phyloP scores from a whole-genome alignment of 1,140 invertebrate genomes.

The Tetragnatha versicolor region DNA sequence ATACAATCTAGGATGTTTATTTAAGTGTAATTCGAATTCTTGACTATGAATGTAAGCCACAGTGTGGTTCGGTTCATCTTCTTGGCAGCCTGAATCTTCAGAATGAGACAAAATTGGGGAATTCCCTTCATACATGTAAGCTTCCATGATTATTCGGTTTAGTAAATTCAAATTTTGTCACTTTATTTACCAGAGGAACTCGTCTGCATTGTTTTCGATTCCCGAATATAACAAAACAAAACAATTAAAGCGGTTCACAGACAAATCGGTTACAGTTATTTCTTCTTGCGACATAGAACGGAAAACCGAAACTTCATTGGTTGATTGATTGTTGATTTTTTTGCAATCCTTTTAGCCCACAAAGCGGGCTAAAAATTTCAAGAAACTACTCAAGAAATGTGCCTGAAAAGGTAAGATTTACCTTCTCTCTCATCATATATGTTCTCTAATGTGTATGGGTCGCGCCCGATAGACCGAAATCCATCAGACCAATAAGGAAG shows the following conservation, averaged over 20 bases:
- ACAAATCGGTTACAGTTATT: neutral
- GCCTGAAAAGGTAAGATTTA: too few species aligned
- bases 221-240: neutral
- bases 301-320: too few species aligned
- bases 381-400: too few species aligned
- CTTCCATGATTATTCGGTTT: slow-evolving; percentile 20
- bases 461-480: too few species aligned
- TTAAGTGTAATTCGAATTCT: slow-evolving; percentile 46
- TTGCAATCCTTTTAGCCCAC: too few species aligned
- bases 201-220: slow-evolving; percentile 38
- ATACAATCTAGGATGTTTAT: slow-evolving; percentile 44
- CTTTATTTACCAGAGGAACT: neutral
- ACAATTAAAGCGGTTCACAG: slow-evolving; percentile 5
- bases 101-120: neutral
- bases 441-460: too few species aligned
- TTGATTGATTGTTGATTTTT: too few species aligned
- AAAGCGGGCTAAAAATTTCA: too few species aligned
- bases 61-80: neutral
- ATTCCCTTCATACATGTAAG: neutral
- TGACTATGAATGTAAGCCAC: slow-evolving; percentile 47
- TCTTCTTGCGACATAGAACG: too few species aligned
- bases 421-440: too few species aligned
- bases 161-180: neutral
- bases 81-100: neutral
- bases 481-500: too few species aligned